Evolutionary conservation across 2,888 invertebrate species (phyloP).

Genomic region (Cremastinae sp.): DNA sequence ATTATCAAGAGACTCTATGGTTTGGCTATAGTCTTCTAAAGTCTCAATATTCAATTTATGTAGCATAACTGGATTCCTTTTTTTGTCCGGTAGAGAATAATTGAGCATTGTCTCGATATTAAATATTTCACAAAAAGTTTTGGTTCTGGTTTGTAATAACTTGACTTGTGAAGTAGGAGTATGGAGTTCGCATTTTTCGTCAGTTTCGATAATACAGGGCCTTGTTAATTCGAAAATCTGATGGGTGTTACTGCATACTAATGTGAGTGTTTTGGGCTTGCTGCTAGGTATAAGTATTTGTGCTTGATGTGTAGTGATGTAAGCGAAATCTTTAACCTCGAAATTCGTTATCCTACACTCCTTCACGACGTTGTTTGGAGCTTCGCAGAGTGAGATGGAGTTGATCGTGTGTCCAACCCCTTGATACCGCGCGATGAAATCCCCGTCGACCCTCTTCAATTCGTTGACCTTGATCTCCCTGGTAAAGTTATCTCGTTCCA

Average conservation of each 20-base stretch:
- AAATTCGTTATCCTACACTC: conserved; percentile 16
- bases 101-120: conserved; percentile 4
- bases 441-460: conserved; percentile 5
- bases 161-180: conserved; percentile 19
- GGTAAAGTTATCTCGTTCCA: conserved; percentile 28
- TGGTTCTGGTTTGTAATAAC: conserved; percentile 12
- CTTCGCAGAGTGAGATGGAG: conserved; percentile 27
- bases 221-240: conserved; percentile 24
- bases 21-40: conserved; percentile 26
- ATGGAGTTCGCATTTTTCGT: conserved; percentile 27
- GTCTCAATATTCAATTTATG: conserved; percentile 19
- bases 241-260: neutral
- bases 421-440: conserved; percentile 22
- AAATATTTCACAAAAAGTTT: neutral
- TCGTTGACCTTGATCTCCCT: conserved; percentile 14
- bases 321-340: conserved; percentile 19
- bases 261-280: neutral
- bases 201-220: conserved; percentile 16
- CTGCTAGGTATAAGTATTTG: conserved; percentile 21
- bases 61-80: neutral
- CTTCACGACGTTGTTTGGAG: neutral
- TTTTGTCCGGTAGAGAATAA: conserved; percentile 1
- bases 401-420: conserved; percentile 21
- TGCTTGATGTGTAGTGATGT: conserved; percentile 3
- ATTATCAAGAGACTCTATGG: conserved; percentile 1